Base-by-base conservation (phyloP, 2,888 invertebrate genomes). In the Elmis aenea region DNA sequence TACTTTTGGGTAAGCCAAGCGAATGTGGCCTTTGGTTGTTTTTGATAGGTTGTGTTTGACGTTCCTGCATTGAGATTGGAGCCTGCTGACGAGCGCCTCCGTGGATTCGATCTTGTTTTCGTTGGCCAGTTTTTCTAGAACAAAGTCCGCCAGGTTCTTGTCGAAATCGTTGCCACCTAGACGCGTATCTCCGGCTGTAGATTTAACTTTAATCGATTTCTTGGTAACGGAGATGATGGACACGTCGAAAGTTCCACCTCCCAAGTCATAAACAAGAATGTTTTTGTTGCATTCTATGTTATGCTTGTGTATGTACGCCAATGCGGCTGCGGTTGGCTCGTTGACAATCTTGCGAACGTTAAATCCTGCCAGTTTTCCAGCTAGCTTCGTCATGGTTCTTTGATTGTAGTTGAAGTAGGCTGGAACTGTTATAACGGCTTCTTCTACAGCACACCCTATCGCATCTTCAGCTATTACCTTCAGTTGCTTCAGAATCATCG, bases 211-310 rank as follows among this genome's bases (percentile, higher is more conserved):
- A 42, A 45, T 24, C 40, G 21, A 14, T 10, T 33, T 38, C 13
- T 27, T 27, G 5, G 24, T 14, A 8, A 37, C 22, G 9, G 31
- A 33, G 12, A 54, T 40, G 6, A 56, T 28, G 1, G 54, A 54
- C 1, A 57, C 51, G 30, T 57, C 55, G 21, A 54, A 37, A 5
- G 56, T 57, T n/a, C 55, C 56, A 12, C 55, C 55, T 4, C 52
- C 53, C 14, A 50, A 46, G 25, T 55, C 55, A 35, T 50, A 52
- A 5, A 54, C 48, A 5, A 52, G 23, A 22, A 51, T 25, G 8
- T 33, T 45, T 11, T 32, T 33, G 12, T 39, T 39, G 5, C 33
- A 11, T 11, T 31, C 31, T 10, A 46, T 33, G 5, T 36, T 39
- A 8, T 46, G 35, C 15, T 44, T 38, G 12, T 45, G 29, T 6